phyloP scores from a whole-genome alignment of 2,113 vertebrate genomes.

The Rousettus leschenaultii region DNA sequence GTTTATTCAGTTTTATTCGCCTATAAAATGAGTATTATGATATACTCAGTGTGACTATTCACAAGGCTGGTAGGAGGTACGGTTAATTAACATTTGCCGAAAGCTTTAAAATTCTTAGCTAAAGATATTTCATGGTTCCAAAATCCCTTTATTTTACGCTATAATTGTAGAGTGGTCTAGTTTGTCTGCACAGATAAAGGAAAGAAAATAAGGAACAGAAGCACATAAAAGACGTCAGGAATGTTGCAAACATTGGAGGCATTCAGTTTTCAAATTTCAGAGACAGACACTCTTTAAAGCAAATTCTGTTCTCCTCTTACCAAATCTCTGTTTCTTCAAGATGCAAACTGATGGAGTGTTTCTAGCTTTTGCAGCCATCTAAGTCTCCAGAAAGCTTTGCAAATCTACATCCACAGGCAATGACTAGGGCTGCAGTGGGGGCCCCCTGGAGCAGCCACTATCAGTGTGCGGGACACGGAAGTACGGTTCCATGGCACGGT shows the following conservation, averaged over 20 bases:
- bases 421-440: not conserved
- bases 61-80: not conserved
- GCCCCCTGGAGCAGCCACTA: not conserved
- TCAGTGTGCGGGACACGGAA: not conserved
- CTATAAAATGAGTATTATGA: conserved; percentile 7
- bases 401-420: not conserved
- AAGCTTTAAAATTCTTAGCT: conserved; percentile 28
- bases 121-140: conserved; percentile 8
- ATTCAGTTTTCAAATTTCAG: conserved; percentile 50
- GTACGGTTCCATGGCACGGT: not conserved
- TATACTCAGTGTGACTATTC: not conserved
- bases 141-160: conserved; percentile 31
- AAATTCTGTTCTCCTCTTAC: conserved; percentile 11
- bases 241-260: not conserved
- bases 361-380: not conserved
- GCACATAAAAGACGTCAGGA: not conserved
- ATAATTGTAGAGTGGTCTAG: not conserved
- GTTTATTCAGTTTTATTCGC: conserved; percentile 31
- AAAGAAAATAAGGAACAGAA: conserved; percentile 20
- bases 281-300: conserved; percentile 44
- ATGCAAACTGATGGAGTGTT: not conserved
- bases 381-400: not conserved
- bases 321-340: conserved; percentile 29
- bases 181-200: not conserved
- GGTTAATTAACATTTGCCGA: conserved; percentile 55